Conservation (phyloP, 2,797 vertebrate genomes). For the Macroramphosus scolopax region DNA sequence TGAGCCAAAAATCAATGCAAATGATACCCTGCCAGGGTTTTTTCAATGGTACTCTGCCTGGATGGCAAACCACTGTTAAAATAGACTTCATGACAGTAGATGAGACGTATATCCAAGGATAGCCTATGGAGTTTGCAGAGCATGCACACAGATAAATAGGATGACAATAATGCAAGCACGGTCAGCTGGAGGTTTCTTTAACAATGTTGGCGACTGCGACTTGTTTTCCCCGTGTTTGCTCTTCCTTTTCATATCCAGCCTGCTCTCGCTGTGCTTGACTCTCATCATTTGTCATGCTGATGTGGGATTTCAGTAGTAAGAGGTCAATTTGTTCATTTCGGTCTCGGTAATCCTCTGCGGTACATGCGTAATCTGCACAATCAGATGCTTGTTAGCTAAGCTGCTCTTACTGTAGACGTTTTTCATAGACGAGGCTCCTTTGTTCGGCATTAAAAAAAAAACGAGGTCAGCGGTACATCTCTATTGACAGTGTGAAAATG, state of each 20-base stretch:
- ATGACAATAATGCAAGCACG: constrained; percentile 23
- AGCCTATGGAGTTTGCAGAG: constrained; percentile 8
- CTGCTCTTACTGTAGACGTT: constrained; percentile 45
- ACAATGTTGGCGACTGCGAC: constrained; percentile 23
- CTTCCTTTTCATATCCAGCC: constrained; percentile 14
- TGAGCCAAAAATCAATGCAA: constrained; percentile 45
- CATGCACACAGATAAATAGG: constrained; percentile 1
- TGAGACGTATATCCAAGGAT: constrained; percentile 15
- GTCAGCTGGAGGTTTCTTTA: constrained; percentile 2
- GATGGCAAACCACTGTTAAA: too few relatives aligned
- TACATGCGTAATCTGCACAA: constrained; percentile 70
- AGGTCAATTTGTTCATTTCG: constrained; percentile 71
- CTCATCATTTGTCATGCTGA: constrained; percentile 48
- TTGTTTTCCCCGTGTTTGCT: constrained; percentile 17
- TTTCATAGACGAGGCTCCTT: constrained; percentile 30
- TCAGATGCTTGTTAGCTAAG: constrained; percentile 72
- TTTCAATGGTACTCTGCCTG: constrained; percentile 37
- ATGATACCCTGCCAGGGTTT: constrained; percentile 35
- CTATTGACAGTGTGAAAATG: constrained; percentile 38
- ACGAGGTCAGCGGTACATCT: constrained; percentile 53
- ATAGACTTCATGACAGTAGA: constrained; percentile 8
- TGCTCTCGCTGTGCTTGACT: constrained; percentile 19
- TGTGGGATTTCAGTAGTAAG: constrained; percentile 52
- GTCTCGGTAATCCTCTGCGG: constrained; percentile 64
- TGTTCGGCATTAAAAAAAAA: constrained; percentile 42